A percentile compares a stretch with the other conserved stretches of the same genome.
Evolutionary conservation across 2,888 invertebrate genomes (phyloP).

Genomic region (Ichneumon xanthorius): DNA sequence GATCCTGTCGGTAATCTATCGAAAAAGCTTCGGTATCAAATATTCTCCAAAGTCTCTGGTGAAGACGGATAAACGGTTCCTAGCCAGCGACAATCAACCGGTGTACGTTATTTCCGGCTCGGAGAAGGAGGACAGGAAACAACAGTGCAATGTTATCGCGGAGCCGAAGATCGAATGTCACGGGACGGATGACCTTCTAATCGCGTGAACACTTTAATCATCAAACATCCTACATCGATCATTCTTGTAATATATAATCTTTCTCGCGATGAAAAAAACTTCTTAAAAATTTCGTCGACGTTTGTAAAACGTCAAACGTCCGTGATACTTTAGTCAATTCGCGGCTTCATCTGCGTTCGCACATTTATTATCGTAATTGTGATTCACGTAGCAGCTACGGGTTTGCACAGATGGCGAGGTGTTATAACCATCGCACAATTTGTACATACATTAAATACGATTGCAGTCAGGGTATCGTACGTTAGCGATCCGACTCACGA

Average conservation of each 20-base stretch:
- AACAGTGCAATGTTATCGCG: constrained; percentile 21
- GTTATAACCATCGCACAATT: neutral
- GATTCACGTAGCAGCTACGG: neutral
- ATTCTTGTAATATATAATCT: neutral
- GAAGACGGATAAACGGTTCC: constrained; percentile 85
- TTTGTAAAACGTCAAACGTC: neutral
- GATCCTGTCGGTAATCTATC: constrained; percentile 91
- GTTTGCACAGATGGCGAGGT: neutral
- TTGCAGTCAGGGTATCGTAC: neutral
- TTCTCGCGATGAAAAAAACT: neutral
- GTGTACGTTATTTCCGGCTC: constrained; percentile 90
- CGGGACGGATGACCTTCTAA: neutral
- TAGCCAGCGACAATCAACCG: constrained; percentile 88
- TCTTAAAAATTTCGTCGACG: neutral
- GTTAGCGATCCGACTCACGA: neutral
- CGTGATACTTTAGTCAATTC: constrained; percentile 14
- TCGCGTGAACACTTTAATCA: neutral
- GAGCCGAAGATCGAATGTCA: constrained; percentile 11
- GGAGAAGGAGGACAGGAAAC: constrained; percentile 86
- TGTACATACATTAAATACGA: neutral
- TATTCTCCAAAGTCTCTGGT: constrained; percentile 69
- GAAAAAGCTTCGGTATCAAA: constrained; percentile 84
- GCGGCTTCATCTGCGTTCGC: constrained; percentile 1
- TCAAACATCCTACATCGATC: neutral
- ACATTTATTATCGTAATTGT: neutral